Base-by-base conservation (phyloP, 2,113 vertebrate genomes). In the Clupea harengus region DNA sequence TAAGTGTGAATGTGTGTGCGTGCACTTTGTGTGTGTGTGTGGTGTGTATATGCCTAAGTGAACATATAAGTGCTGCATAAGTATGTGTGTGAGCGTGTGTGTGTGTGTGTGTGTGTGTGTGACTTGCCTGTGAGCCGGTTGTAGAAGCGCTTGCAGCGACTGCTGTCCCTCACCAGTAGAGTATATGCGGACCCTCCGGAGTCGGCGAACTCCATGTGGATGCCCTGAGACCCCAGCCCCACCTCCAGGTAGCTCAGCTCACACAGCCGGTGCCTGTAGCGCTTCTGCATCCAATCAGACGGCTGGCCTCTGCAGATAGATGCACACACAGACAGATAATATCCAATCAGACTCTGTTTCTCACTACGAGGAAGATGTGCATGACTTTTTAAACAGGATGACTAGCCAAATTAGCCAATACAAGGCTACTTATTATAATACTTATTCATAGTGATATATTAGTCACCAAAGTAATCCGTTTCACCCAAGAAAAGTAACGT, bases 201-300 rank as follows among this genome's bases (percentile, higher is more conserved):
- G 17, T 95, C 94, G 9, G 93, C 95, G 87, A 97, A 97, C 89
- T 96, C 96, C 92, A 98, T 93, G 91, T 95, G 94, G 86, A 98
- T 93, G 87, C 93, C 96, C 93, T 98, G 97, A 28, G 96, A 96
- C 85, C 95, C 94, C 45, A 98, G 93, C 28, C 97, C 97, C 90
- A 98, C 93, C 91, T 98, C 96, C 93, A 98, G 92, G 93, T 96
- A 95, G 89, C 94, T 93, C 84, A 98, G 93, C 82, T 96, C 95
- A 85, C 92, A 84, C 82, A 98, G 91, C 81, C 89, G 92, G 86
- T 96, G 95, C 87, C 92, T 93, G 86, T 95, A 94, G 50, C 83
- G 91, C 91, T 96, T 97, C 92, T 92, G 95, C 86, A 98, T 94
- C 97, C 97, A 97, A 84, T 95, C 94, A 22, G 95, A 94, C n/a